Base-by-base conservation (phyloP, 2,113 vertebrate species). In the Castor canadensis region DNA sequence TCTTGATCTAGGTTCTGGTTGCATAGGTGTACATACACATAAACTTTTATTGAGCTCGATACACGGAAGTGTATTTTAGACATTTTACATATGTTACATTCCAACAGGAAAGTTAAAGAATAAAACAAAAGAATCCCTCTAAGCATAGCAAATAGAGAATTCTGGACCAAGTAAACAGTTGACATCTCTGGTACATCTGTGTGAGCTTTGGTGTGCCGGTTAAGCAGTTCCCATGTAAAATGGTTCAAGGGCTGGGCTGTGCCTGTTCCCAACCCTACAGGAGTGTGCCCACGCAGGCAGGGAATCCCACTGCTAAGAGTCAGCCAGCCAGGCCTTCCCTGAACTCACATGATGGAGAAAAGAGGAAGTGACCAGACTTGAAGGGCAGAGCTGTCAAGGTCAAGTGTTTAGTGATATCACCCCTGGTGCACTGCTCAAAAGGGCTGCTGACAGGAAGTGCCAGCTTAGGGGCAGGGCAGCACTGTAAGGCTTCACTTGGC, bases 231-330 rank as follows among this genome's bases (percentile, higher is more conserved):
- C 30, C 47, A 5, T 7, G 64, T 20, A 17, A 45, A 24, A 60
- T 2, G 26, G 75, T 7, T 0, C 28, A 1, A 2, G 11, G 3
- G 43, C 24, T 24, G 20, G 6, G 20, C 6, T 6, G 15, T 24
- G 20, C 22, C 58, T 75, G 22, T 38, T 88, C 84, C 16, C 32
- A 43, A 45, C 30, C 15, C 81, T n/a, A 11, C 40, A 19, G 1
- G 0, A 52, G 58, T n/a, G 58, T 35, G 28, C n/a, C n/a, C n/a
- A n/a, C n/a, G n/a, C n/a, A n/a, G n/a, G n/a, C n/a, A n/a, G n/a
- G n/a, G n/a, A n/a, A n/a, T n/a, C n/a, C n/a, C n/a, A n/a, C n/a
- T n/a, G n/a, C n/a, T n/a, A n/a, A n/a, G n/a, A n/a, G n/a, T n/a
- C n/a, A n/a, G n/a, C n/a, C n/a, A n/a, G n/a, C n/a, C n/a, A n/a